These are phyloP conservation scores for Cephus spinipes DNA, from an alignment of 2,888 invertebrate genomes.

Conservation along the genomic window DNA sequence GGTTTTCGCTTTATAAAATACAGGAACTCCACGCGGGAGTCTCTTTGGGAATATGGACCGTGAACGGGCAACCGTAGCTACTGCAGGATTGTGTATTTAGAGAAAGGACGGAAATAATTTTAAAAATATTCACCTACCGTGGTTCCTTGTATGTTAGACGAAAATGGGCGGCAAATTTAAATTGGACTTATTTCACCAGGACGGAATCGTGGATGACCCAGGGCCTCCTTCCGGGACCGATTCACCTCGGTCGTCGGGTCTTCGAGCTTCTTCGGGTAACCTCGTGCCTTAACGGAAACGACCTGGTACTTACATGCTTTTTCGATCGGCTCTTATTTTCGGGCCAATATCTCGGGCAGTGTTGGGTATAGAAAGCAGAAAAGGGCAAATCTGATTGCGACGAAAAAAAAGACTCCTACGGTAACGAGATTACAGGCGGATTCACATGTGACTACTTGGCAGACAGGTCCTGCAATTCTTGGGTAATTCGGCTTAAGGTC, in stretches of 20 bases:
- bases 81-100: background rate
- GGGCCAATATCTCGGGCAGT: background rate
- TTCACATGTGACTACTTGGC: background rate
- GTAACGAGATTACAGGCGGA: background rate
- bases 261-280: background rate
- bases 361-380: background rate
- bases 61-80: background rate
- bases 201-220: background rate
- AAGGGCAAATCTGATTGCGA: background rate
- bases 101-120: background rate
- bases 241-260: background rate
- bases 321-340: background rate
- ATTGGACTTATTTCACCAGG: background rate
- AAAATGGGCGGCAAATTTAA: background rate
- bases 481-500: background rate
- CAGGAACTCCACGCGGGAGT: background rate
- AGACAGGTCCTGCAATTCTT: background rate
- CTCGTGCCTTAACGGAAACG: background rate
- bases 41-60: background rate
- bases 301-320: background rate
- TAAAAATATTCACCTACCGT: background rate
- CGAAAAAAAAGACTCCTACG: background rate
- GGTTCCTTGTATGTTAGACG: background rate
- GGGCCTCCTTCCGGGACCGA: background rate
- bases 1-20: slow-evolving; percentile 43